phyloP scores from a whole-genome alignment of 2,113 vertebrate genomes.

The Stigmatopora argus region DNA sequence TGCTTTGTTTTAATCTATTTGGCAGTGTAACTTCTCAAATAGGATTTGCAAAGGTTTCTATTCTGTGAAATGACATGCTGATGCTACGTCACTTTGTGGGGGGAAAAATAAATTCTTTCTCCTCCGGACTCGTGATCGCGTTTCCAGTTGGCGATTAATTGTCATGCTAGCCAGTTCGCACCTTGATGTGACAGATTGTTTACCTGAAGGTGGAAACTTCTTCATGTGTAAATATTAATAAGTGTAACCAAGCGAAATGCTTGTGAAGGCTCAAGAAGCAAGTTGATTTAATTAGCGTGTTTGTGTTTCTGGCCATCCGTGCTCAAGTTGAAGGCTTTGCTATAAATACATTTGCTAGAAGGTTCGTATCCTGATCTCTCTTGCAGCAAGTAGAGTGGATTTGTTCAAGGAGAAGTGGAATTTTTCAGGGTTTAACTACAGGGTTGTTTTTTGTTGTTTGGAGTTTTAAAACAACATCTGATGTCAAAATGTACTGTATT shows the following conservation, averaged over 20 bases:
- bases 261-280: neutral
- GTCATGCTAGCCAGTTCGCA: neutral
- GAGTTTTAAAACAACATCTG: neutral
- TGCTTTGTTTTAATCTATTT: neutral
- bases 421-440: neutral
- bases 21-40: neutral
- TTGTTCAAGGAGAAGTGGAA: neutral
- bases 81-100: neutral
- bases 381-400: neutral
- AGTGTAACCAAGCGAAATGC: neutral
- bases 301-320: neutral
- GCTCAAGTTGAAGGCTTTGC: neutral
- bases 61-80: no score
- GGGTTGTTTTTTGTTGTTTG: neutral
- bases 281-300: neutral
- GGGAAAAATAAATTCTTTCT: no score
- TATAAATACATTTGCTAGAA: neutral
- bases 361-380: neutral
- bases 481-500: no score
- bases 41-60: neutral
- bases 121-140: slow-evolving; percentile 1
- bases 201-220: slow-evolving; percentile 10
- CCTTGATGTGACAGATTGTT: neutral
- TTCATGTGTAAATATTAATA: slow-evolving; percentile 16
- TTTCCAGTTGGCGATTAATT: neutral